Evolutionary conservation across 2,888 invertebrate genomes (phyloP).

Genomic region (Mythimna albipuncta): DNA sequence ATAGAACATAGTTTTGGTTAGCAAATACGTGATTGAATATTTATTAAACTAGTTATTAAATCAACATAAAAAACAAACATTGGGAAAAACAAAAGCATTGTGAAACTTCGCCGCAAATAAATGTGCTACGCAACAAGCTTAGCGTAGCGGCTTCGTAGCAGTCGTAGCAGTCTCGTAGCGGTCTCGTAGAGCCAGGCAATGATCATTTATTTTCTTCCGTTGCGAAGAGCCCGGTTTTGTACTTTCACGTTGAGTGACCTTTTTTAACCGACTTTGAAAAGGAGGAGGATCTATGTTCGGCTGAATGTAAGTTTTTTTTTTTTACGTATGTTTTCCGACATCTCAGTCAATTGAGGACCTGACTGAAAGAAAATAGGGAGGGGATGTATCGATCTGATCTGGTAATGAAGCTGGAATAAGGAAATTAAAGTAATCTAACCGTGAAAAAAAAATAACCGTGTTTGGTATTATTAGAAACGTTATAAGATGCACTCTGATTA

Average conservation of each 20-base stretch:
- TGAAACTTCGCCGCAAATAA: slow-evolving; percentile 28
- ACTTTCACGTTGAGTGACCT: slow-evolving; percentile 6
- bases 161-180: slow-evolving; percentile 39
- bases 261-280: too few relatives aligned
- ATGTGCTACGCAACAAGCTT: slow-evolving; percentile 27
- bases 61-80: neutral
- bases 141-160: slow-evolving; percentile 30
- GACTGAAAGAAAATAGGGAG: too few relatives aligned
- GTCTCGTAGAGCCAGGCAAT: slow-evolving; percentile 34
- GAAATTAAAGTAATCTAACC: too few relatives aligned
- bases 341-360: too few relatives aligned
- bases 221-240: slow-evolving; percentile 4
- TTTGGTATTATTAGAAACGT: too few relatives aligned
- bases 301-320: too few relatives aligned
- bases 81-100: neutral
- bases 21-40: neutral
- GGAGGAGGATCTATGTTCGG: too few relatives aligned
- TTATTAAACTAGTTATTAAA: neutral
- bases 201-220: slow-evolving; percentile 37
- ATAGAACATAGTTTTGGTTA: neutral
- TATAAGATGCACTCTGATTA: too few relatives aligned
- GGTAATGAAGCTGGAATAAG: too few relatives aligned
- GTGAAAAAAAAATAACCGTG: too few relatives aligned
- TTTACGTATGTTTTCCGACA: too few relatives aligned
- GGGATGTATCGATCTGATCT: too few relatives aligned